A percentile compares a stretch with the other conserved stretches of the same genome.
phyloP scores from a whole-genome alignment of 2,888 invertebrate species.

The Polyommatus icarus region DNA sequence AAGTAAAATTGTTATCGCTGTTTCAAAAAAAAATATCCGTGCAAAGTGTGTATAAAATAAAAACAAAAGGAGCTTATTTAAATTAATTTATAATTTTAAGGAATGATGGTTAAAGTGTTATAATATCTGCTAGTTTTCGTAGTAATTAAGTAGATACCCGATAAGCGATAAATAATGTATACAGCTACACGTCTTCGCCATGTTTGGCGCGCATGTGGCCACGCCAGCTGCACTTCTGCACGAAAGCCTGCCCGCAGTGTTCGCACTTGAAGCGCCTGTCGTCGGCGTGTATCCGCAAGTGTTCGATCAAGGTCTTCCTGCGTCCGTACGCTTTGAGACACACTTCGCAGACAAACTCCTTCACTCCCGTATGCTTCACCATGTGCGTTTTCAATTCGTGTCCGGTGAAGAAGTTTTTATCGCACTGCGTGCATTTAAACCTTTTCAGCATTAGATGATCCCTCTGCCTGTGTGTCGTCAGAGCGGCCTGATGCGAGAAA shows the following conservation, averaged over 20 bases:
- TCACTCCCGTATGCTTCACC: conserved; percentile 53
- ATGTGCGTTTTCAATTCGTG: conserved; percentile 56
- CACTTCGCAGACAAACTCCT: conserved; percentile 54
- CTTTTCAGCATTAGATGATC: conserved; percentile 43
- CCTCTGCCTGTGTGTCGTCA: conserved; percentile 39
- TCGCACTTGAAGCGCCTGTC: conserved; percentile 48
- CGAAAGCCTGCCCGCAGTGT: conserved; percentile 47
- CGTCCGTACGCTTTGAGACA: conserved; percentile 57
- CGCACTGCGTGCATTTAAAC: conserved; percentile 43
- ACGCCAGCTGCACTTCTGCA: conserved; percentile 48
- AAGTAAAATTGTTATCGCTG: too few species aligned
- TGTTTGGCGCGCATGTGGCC: conserved; percentile 52
- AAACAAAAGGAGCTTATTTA: neutral
- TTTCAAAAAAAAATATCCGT: neutral
- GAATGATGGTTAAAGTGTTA: neutral
- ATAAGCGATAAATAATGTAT: conserved; percentile 15
- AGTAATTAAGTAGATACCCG: neutral
- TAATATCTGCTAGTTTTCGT: neutral
- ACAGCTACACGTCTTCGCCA: conserved; percentile 43
- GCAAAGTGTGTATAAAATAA: neutral
- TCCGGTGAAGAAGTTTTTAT: conserved; percentile 47
- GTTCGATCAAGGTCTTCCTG: conserved; percentile 48
- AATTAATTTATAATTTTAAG: neutral
- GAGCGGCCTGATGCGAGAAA: conserved; percentile 35
- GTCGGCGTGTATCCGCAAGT: conserved; percentile 50